A percentile compares a stretch with the other conserved stretches of the same genome.
Evolutionary conservation across 2,888 invertebrate genomes (phyloP).

Genomic region (Drosophila bunnanda): DNA sequence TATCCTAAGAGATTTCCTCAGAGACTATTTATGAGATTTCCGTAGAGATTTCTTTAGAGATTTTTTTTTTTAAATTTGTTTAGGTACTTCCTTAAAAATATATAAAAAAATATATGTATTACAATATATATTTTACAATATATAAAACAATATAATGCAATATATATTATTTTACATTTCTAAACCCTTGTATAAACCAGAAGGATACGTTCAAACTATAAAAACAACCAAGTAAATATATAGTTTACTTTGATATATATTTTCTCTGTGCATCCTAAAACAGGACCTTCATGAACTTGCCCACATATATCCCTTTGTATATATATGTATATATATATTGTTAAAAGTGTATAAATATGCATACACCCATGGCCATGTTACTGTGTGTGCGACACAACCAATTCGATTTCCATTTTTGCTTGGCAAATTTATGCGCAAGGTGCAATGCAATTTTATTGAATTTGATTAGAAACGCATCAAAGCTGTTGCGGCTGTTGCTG

Average conservation of each 20-base stretch:
- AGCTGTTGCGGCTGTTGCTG: constrained; percentile 13
- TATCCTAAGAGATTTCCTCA: background rate
- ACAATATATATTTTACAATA: too few species aligned
- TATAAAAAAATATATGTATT: too few species aligned
- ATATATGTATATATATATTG: background rate
- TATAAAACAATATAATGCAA: too few species aligned
- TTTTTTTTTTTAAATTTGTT: too few species aligned
- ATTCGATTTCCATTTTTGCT: constrained; percentile 43
- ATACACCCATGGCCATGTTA: constrained; percentile 8
- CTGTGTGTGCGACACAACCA: constrained; percentile 21
- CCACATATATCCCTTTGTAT: background rate
- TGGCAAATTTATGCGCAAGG: constrained; percentile 65
- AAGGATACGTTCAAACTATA: background rate
- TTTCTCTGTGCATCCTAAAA: background rate
- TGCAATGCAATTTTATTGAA: constrained; percentile 67
- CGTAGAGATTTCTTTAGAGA: background rate
- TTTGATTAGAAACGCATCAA: constrained; percentile 64
- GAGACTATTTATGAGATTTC: background rate
- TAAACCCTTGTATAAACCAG: background rate
- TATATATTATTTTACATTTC: background rate
- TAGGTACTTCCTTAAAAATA: too few species aligned
- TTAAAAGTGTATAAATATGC: constrained; percentile 33
- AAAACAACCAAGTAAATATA: background rate
- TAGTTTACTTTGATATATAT: background rate
- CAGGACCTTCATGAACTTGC: constrained; percentile 19